Conservation (phyloP, 2,888 invertebrate genomes). For the Strigamia transsilvanica region DNA sequence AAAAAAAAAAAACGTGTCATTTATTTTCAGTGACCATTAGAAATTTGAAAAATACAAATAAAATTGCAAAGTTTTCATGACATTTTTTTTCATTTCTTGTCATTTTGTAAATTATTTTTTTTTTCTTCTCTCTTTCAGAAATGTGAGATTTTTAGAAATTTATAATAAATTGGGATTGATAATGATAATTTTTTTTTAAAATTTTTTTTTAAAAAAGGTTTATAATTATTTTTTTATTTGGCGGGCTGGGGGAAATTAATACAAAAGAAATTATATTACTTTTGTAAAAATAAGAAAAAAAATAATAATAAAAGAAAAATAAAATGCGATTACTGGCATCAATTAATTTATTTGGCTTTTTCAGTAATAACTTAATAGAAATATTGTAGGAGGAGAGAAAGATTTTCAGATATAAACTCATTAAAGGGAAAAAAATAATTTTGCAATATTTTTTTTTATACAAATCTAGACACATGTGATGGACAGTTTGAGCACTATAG, state of each 20-base stretch:
- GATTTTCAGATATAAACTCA: slow-evolving; percentile 20
- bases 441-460: not conserved
- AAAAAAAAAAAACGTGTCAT: slow-evolving; percentile 23
- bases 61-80: slow-evolving; percentile 31
- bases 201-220: not conserved
- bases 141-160: not conserved
- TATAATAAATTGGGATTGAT: not conserved
- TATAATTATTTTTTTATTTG: not conserved
- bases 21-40: slow-evolving; percentile 49
- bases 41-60: slow-evolving; percentile 46
- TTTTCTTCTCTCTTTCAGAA: slow-evolving; percentile 20
- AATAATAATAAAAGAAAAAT: too few species aligned
- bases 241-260: not conserved
- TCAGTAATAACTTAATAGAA: slow-evolving; percentile 42
- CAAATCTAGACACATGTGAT: slow-evolving; percentile 24
- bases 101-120: slow-evolving; percentile 26
- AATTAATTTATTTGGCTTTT: slow-evolving; percentile 44
- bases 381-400: not conserved
- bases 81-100: slow-evolving; percentile 18
- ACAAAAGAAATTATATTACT: slow-evolving; percentile 44
- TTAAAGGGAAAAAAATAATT: slow-evolving; percentile 23
- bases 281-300: not conserved
- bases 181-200: not conserved
- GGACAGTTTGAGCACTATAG: slow-evolving; percentile 43
- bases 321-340: slow-evolving; percentile 12